phyloP scores from a whole-genome alignment of 2,888 invertebrate species.

The Mythimna loreyi region DNA sequence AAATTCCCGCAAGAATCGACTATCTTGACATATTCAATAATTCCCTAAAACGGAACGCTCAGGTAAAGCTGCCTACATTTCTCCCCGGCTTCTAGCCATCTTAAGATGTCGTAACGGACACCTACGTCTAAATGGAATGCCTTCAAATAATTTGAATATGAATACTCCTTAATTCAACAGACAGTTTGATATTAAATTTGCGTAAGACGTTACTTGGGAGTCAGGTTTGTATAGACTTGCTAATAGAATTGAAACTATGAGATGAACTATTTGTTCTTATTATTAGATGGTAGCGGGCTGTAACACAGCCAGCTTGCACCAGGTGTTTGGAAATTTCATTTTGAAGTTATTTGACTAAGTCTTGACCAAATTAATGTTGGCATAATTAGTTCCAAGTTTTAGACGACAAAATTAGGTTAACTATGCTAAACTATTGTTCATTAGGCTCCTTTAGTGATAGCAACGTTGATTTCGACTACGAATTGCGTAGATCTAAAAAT shows the following conservation, averaged over 20 bases:
- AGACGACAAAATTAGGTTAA: neutral
- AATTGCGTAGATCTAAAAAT: neutral
- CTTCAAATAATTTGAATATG: conserved; percentile 80
- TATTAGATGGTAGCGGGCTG: conserved; percentile 29
- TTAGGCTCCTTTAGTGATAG: neutral
- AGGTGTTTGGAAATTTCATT: conserved; percentile 16
- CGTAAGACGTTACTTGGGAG: conserved; percentile 70
- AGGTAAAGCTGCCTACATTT: conserved; percentile 14
- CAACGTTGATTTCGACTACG: neutral
- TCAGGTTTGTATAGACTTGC: conserved; percentile 54
- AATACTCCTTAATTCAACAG: conserved; percentile 78
- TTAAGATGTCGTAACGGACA: conserved; percentile 52
- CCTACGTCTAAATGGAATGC: conserved; percentile 47
- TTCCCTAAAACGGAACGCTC: conserved; percentile 3
- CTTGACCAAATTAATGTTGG: conserved; percentile 15
- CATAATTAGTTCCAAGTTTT: neutral
- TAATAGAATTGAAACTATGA: conserved; percentile 63
- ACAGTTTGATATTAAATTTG: conserved; percentile 78
- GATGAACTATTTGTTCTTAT: conserved; percentile 60
- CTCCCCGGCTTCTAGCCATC: conserved; percentile 31
- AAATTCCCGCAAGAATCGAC: conserved; percentile 6
- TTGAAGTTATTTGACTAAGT: conserved; percentile 17
- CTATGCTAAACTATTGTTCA: neutral
- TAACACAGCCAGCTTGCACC: conserved; percentile 18
- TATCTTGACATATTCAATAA: conserved; percentile 17